Base-by-base conservation (phyloP, 2,888 invertebrate genomes). In the Habroteleia sp. region DNA sequence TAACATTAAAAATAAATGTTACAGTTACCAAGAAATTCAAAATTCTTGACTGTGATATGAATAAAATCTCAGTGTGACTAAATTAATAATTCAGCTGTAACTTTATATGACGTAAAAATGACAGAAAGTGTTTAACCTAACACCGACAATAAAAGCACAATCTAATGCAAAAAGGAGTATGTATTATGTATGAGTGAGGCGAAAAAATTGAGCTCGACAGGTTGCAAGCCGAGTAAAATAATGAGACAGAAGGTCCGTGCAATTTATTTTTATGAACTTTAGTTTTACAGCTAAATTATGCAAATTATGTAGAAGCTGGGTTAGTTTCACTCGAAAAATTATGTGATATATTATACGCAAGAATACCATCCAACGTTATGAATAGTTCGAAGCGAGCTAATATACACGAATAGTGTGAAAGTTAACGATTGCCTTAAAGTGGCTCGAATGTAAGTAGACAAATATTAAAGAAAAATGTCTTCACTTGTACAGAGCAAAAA, bases 221-320 rank as follows among this genome's bases (percentile, higher is more conserved):
- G 50, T 60, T 60, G 60, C 68, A 37, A 25, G 42, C 10, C 35
- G 29, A 23, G 37, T 20, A 52, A 41, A 71, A 46, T 54, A 29
- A 62, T 62, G 62, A 46, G 44, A 1, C 60, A 23, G 31, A 31
- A 31, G 31, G 62, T 54, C 20, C 44, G 16, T 37, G 46, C 54
- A 71, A 71, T 71, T 71, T 62, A 71, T 71, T 65, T 72, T 54
- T 63, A 72, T 72, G 72, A 63, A 72, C 48, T 72, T 72, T 65
- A 56, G 72, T 72, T 54, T 71, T 63, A 63, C 56, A 42, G 63
- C 63, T 39, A 50, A 63, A 65, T 74, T 69, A 69, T 69, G 74
- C 29, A 69, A 63, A 74, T 74, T 44, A 58, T 39, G 29, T 29
- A 8, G 44, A 48, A 68, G 41, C 60, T 50, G 39, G 68, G 54